Conservation (phyloP, 2,888 invertebrate species). For the Pogonocherus hispidulus region DNA sequence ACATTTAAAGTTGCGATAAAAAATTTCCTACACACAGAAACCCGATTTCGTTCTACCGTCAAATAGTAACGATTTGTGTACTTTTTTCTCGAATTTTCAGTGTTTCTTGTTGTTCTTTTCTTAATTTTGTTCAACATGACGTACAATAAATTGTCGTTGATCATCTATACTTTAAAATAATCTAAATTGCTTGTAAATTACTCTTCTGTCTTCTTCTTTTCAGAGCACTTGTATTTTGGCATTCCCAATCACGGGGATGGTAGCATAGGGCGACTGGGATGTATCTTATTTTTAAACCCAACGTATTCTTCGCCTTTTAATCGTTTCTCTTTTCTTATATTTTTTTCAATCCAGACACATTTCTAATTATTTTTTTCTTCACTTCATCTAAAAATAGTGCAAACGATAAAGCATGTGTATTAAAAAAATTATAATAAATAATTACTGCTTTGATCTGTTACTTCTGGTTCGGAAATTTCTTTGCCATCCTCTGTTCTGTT, state of each 20-base stretch:
- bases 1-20: constrained; percentile 48
- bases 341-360: no score
- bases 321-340: not conserved
- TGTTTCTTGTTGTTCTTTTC: not conserved
- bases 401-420: no score
- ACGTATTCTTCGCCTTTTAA: constrained; percentile 1
- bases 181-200: constrained; percentile 4
- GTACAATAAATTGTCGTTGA: not conserved
- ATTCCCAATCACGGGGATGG: not conserved
- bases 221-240: not conserved
- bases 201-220: not conserved
- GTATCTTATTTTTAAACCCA: not conserved
- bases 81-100: constrained; percentile 32
- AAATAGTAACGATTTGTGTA: constrained; percentile 32
- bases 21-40: constrained; percentile 45
- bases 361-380: no score
- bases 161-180: not conserved
- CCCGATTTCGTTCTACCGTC: constrained; percentile 42
- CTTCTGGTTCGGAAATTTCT: no score
- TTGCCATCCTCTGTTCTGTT: no score
- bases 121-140: not conserved
- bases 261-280: not conserved
- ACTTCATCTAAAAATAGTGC: no score
- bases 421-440: no score
- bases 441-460: no score